phyloP scores from a whole-genome alignment of 2,113 vertebrate genomes.

The Microtus richardsoni region DNA sequence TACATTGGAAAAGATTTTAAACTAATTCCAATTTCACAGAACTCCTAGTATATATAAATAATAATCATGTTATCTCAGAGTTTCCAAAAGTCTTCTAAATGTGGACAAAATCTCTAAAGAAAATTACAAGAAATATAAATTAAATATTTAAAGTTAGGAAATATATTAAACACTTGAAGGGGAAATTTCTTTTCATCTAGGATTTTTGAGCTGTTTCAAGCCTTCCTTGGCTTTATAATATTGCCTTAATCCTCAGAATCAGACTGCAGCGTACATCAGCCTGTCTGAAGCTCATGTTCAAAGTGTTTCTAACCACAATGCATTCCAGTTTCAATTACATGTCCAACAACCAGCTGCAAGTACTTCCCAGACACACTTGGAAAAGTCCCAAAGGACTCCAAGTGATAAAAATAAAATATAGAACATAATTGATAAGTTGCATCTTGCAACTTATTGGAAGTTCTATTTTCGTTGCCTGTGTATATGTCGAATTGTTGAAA shows the following conservation, averaged over 20 bases:
- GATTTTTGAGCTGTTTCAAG: not conserved
- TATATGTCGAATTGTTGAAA: not conserved
- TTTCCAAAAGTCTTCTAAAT: not conserved
- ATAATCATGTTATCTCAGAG: not conserved
- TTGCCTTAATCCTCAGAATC: not conserved
- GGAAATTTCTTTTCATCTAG: not conserved
- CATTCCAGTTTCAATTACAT: not conserved
- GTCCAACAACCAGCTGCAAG: not conserved
- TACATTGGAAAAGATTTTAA: not conserved
- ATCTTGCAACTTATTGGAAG: not conserved
- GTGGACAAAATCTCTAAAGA: not conserved
- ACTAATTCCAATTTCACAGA: not conserved
- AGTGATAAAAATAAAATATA: not conserved
- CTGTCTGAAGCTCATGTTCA: not conserved
- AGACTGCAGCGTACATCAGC: not conserved
- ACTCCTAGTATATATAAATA: not conserved
- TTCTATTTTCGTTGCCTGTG: not conserved
- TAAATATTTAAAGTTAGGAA: not conserved
- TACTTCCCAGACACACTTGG: not conserved
- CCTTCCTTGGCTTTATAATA: not conserved
- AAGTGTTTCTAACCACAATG: conserved; percentile 1
- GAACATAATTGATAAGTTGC: conserved; percentile 5
- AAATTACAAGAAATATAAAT: not conserved
- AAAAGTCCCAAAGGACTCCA: not conserved
- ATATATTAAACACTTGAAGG: not conserved